phyloP scores from a whole-genome alignment of 2,888 invertebrate genomes.

The Dromius quadrimaculatus region DNA sequence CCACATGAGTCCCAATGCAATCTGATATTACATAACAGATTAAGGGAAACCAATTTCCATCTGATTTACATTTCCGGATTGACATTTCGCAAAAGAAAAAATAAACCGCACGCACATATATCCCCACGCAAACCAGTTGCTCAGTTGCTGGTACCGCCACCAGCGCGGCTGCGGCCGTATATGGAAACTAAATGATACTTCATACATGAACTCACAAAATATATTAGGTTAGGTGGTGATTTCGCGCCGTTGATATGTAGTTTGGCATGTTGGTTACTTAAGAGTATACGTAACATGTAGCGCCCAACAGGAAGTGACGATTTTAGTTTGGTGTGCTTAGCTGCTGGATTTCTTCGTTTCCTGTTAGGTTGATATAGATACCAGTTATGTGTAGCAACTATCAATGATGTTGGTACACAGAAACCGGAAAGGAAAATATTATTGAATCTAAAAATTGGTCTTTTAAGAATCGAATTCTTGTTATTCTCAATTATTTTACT shows the following conservation, averaged over 20 bases:
- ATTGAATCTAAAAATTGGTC: too few species aligned
- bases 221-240: conserved; percentile 18
- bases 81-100: conserved; percentile 5
- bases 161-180: conserved; percentile 16
- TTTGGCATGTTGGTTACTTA: conserved; percentile 12
- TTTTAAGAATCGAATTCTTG: too few species aligned
- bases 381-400: conserved; percentile 18
- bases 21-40: not conserved
- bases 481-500: too few species aligned
- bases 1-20: not conserved
- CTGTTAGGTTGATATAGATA: conserved; percentile 23
- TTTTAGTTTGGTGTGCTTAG: conserved; percentile 29
- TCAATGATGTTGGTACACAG: not conserved
- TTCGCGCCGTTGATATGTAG: not conserved
- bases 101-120: not conserved
- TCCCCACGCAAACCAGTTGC: conserved; percentile 10
- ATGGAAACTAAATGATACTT: conserved; percentile 13
- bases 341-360: conserved; percentile 13
- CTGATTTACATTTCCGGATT: conserved; percentile 13
- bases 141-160: not conserved
- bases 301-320: conserved; percentile 19
- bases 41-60: conserved; percentile 2
- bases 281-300: conserved; percentile 15
- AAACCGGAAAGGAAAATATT: not conserved
- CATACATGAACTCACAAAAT: conserved; percentile 6